Evolutionary conservation across 2,113 vertebrate genomes (phyloP), one percentile per base, ranked within the genome.

Genomic region (Gymnocephalus cernua): DNA sequence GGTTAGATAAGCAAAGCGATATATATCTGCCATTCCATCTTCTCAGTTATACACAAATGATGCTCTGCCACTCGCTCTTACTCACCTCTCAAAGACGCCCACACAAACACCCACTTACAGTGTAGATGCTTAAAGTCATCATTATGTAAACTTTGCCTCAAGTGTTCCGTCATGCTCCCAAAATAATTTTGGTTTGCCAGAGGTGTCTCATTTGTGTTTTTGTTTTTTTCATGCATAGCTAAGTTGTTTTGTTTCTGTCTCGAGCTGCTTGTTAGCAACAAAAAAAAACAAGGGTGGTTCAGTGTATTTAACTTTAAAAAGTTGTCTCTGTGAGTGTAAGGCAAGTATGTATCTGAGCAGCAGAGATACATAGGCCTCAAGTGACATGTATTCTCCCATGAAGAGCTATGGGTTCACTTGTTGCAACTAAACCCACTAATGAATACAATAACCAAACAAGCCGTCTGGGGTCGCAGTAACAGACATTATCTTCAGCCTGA

Each of bases 301-400:
- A 6, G 21, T 50, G 61, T 65, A 38, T 57, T 75, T 59, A 41
- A 35, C 68, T 16, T 50, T 32, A 16, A 54, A 51, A 47, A 56
- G 62, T 15, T 4, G 8, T 81, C 77, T 62, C 63, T 50, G 23
- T 65, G 25, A 3, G 25, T 48, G 23, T 16, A 25, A 74, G 11
- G 15, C 38, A 32, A 63, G 23, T 54, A 6, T 21, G 15, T 38
- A 11, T 25, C 59, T 53, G 47, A 25, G 70, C 70, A 62, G 51
- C 73, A 57, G 19, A 23, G 15, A 51, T 4, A 8, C 27, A 73
- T 19, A 15, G 35, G 61, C 27, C 21, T 67, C 35, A 18, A 82
- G 25, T 38, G 41, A 78, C 38, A n/a, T 70, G 77, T 66, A 67
- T 64, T 80, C 62, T 76, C 75, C 63, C 85, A 84, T 74, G 57